Evolutionary conservation across 1,140 invertebrate species (phyloP), one percentile per base, ranked within the genome.

Genomic region (Armadillidium nasatum): DNA sequence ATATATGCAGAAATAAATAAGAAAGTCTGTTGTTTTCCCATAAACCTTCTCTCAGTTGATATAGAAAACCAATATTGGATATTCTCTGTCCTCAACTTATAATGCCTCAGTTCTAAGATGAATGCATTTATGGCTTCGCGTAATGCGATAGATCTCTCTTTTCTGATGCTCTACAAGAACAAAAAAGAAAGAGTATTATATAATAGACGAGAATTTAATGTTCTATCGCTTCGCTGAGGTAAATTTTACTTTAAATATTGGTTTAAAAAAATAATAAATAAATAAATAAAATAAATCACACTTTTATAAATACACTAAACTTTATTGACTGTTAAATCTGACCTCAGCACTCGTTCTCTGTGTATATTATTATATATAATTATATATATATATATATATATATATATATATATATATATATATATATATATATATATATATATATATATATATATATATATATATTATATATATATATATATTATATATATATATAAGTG

Each of bases 1-100:
- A 60, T 60, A 60, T 60, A 60, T 60, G 50, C 50, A 60, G 50
- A 60, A 60, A 60, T 60, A 60, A 60, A 60, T 60, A 60, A 60
- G 11, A 60, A 60, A 60, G 50, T 60, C 50, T 60, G 50, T 19
- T 60, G 50, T 60, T 60, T 60, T 60, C 50, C 50, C 50, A 60
- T 60, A 60, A 60, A 60, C 50, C 50, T 60, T 60, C 7, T 7
- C 50, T 60, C 50, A 15, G 11, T 60, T 60, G 50, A 60, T 60
- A 60, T 50, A 60, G 50, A 60, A 60, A 60, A 60, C 50, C 50
- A 60, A 60, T 60, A 60, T 60, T 60, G 50, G 50, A 60, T 60
- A 60, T 60, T 60, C 50, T 60, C 50, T 60, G 50, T 60, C 50
- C 50, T 60, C 50, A 60, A 60, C 50, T 15, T 19, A 60, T 60